Base-by-base conservation (phyloP, 2,888 invertebrate species). In the Galerucella calmariensis region DNA sequence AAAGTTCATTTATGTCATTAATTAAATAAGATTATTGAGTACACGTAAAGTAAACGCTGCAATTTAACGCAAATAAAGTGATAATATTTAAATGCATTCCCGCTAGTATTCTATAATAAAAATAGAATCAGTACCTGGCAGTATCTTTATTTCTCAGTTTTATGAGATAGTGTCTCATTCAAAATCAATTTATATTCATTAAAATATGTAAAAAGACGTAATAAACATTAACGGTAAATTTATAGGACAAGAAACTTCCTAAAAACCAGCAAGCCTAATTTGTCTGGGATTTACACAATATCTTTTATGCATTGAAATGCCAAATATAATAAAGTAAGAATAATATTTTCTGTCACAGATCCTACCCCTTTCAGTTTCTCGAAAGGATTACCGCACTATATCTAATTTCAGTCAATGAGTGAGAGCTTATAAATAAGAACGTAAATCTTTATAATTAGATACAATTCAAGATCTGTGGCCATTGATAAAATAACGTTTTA, bases 1-100 rank as follows among this genome's bases (percentile, higher is more conserved):
- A 35, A 41, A 62, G 41, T 62, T 62, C 62, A 62, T 35, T 62
- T 41, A 41, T 56, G 56, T 56, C n/a, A 20, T 56, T 56, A 56
- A 16, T 56, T 56, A 56, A 56, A 51, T 51, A 51, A 16, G 16
- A 56, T 20, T 56, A 20, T 56, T 56, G 56, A 56, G 56, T 56
- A 56, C 2, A 56, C 20, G 16, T 56, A 16, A 10, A 56, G 56
- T 56, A 56, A 56, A 56, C 16, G 56, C 20, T 16, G 20, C 56
- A 56, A 56, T 16, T 56, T 56, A 56, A 56, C 56, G 51, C 56
- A 20, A 56, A 56, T 56, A 20, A 56, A 16, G 20, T 56, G 20
- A 56, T 56, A 16, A 56, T 56, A 20, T 56, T 56, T 2, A 56
- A 56, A 56, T 56, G 20, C 20, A 20, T 56, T 56, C 10, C 20